Evolutionary conservation across 1,140 invertebrate genomes (phyloP), one percentile per base, ranked within the genome.

Genomic region (Oscheius sp.): DNA sequence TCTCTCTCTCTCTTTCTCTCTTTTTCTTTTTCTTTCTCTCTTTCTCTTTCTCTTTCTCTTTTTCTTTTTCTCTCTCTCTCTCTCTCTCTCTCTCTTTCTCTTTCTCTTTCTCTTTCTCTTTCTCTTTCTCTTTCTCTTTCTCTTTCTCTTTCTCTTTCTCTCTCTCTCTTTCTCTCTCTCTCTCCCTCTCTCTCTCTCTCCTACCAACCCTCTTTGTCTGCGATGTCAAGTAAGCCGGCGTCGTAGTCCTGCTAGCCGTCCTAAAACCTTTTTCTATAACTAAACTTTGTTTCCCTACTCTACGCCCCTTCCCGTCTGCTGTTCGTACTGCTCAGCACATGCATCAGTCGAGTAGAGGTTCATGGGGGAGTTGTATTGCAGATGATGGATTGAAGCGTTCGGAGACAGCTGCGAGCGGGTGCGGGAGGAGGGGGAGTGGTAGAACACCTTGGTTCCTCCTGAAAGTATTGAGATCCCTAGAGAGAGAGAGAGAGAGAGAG

Each of bases 281-380:
- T n/a, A n/a, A n/a, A 29, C 42, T 7, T 20, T 35, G 42, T 63
- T 72, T 23, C 18, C 65, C 18, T 28, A 78, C 63, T 66, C 67
- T 45, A 59, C 69, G 36, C 34, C 62, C 42, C 35, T 52, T 23
- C 80, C 79, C 38, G 80, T 80, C 45, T 80, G 80, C 32, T 80
- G 70, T 23, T 58, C 52, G 29, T 79, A 80, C n/a, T 79, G 71
- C 45, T 80, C 79, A 29, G 79, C 79, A n/a, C 78, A 79, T 4
- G 72, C 68, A n/a, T 81, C 79, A 13, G 66, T 35, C 1, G 79
- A 80, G 42, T 80, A 80, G 20, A 80, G 61, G 46, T 68, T 63
- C 49, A 80, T 67, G 15, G 79, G 79, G 2, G 79, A 81, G 64
- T 80, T 80, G 67, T 81, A 80, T 49, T 80, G 79, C 7, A 80